Percentiles rank a stretch among this genome's conserved stretches.
Conservation (phyloP, 2,888 invertebrate genomes). For the Athetis lepigone region DNA sequence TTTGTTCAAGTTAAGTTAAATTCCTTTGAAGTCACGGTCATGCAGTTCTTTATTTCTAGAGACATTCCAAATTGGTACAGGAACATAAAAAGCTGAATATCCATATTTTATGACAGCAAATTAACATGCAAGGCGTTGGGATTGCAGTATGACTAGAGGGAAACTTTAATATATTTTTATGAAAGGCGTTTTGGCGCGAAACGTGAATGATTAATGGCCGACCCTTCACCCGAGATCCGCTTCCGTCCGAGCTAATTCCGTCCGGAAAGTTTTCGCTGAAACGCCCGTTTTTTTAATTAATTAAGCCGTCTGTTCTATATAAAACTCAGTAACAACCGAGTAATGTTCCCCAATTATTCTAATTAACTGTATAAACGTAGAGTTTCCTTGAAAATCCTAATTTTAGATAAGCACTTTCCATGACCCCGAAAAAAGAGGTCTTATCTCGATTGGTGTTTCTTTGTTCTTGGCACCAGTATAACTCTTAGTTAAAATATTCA, state of each 20-base stretch:
- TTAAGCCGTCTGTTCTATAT: slow-evolving; percentile 72
- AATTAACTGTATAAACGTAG: slow-evolving; percentile 56
- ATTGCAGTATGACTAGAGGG: slow-evolving; percentile 79
- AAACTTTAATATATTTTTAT: slow-evolving; percentile 88
- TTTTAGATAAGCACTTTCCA: slow-evolving; percentile 55
- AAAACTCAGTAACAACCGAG: slow-evolving; percentile 58
- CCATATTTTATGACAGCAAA: slow-evolving; percentile 81
- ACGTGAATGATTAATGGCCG: slow-evolving; percentile 85
- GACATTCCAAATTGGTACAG: slow-evolving; percentile 65
- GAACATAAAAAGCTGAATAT: slow-evolving; percentile 76
- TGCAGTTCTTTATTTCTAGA: slow-evolving; percentile 68
- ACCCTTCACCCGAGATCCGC: slow-evolving; percentile 81
- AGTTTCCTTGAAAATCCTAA: slow-evolving; percentile 50
- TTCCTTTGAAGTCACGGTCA: slow-evolving; percentile 39
- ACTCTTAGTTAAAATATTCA: slow-evolving; percentile 41
- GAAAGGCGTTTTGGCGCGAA: slow-evolving; percentile 83
- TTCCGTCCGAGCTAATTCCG: slow-evolving; percentile 77
- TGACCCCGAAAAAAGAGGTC: slow-evolving; percentile 34
- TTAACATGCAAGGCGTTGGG: slow-evolving; percentile 85
- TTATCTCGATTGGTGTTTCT: slow-evolving; percentile 38
- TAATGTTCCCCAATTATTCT: slow-evolving; percentile 57
- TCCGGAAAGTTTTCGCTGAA: slow-evolving; percentile 72
- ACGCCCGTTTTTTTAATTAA: slow-evolving; percentile 74
- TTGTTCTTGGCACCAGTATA: slow-evolving; percentile 22
- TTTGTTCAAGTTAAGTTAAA: slow-evolving; percentile 13